Base-by-base conservation (phyloP, 2,797 vertebrate species). In the Rhincodon typus region DNA sequence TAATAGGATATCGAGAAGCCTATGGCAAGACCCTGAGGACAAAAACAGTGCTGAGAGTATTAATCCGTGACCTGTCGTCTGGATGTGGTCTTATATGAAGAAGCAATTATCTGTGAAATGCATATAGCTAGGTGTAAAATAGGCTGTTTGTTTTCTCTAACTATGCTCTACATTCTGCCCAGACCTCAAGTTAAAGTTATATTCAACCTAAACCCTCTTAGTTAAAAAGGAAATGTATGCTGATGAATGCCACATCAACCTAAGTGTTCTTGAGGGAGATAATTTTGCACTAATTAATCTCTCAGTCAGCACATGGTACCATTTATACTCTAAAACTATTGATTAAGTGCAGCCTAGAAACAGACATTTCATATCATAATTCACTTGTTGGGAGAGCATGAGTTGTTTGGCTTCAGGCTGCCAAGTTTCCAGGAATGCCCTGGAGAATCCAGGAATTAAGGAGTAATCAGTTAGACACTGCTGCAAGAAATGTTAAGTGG, bases 231-330 rank as follows among this genome's bases (percentile, higher is more conserved):
- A 38, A 42, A 42, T 69, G 19, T 38, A 93, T 93, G 42, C 90
- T 42, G 90, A 93, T 93, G 62, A 69, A 93, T 38, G 66, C 7
- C 90, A 93, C 90, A 25, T 69, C 90, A 93, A 66, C 34, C 17
- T 67, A 42, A 69, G 57, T 93, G 90, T 93, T 93, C 90, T 67
- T 93, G 90, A 93, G n/a, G n/a, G 90, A 69, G 90, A 93, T 93
- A 69, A 93, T 67, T 67, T n/a, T 42, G 8, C 38, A 67, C 62
- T 93, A 93, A 93, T 93, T 42, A 93, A 93, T 93, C 62, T 69
- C 38, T 93, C n/a, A 93, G 90, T 69, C 90, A 93, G 62, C 66
- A 69, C 66, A 42, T 69, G 23, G 42, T 69, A 93, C 19, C 38
- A 66, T 42, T 93, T 93, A 93, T 93, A 67, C 42, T 93, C 66